Base-by-base conservation (phyloP, 2,888 invertebrate genomes). In the Asteroscopus sphinx region DNA sequence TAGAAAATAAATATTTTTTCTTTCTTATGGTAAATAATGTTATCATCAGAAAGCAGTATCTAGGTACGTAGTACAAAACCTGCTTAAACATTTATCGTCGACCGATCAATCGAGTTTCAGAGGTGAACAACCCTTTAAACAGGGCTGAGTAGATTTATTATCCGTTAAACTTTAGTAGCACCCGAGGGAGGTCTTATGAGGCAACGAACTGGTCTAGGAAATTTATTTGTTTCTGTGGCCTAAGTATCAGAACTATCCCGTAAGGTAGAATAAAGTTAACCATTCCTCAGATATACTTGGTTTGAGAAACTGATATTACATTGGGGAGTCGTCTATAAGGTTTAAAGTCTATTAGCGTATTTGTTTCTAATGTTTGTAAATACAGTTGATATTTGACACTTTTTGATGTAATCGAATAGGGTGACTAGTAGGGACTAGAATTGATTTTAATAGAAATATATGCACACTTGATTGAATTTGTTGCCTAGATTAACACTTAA, bases 131-230 rank as follows among this genome's bases (percentile, higher is more conserved):
- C 79, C 79, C 67, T 62, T 58, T 46, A 62, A 61, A 66, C 57
- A 74, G 65, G 69, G 61, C 59, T 46, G 49, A 54, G 63, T 67
- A 75, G 73, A 83, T 85, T 84, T 86, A 86, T 80, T 63, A 73
- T 58, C 67, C 68, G 76, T 72, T 74, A 68, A 77, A 83, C 69
- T 82, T 82, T 72, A 76, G 74, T 73, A 41, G 73, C 69, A 53
- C 84, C 71, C 80, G 8, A 1, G 80, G 69, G 83, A 73, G 67
- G 69, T 72, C 74, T 80, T 79, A 74, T 62, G 63, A 74, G 76
- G 73, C 73, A 75, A 58, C 72, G 41, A 68, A 69, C 58, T 54
- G 41, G 56, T 36, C 41, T 55, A 57, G 48, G 13, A 40, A 64
- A 73, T 72, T 68, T 71, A 69, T 79, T 57, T 73, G 53, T 47